Conservation (phyloP, 23 tunicate species). For the Styela plicata region DNA sequence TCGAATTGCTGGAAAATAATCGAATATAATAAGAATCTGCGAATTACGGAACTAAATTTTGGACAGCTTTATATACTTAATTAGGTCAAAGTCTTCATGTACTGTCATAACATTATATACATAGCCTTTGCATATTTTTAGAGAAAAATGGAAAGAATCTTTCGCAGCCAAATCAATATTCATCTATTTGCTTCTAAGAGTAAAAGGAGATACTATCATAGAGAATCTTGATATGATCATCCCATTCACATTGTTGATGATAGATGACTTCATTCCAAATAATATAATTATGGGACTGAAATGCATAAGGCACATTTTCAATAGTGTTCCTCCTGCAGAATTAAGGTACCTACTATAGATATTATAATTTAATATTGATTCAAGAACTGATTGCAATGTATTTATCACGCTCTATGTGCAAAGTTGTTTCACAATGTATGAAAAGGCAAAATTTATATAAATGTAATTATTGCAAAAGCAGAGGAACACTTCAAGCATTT, state of each 20-base stretch:
- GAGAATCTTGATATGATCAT: conserved; percentile 15
- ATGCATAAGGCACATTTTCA: conserved; percentile 13
- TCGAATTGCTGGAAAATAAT: too few relatives aligned
- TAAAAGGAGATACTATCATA: not conserved
- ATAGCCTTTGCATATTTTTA: not conserved
- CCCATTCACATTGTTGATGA: not conserved
- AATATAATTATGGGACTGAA: not conserved
- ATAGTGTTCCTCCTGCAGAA: conserved; percentile 8
- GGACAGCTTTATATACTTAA: too few relatives aligned
- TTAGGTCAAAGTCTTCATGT: too few relatives aligned
- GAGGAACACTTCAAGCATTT: too few relatives aligned
- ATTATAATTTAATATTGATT: not conserved
- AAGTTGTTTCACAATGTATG: too few relatives aligned
- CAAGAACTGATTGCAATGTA: too few relatives aligned
- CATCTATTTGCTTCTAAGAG: not conserved
- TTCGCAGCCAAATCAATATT: not conserved
- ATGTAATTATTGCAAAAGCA: too few relatives aligned
- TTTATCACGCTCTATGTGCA: too few relatives aligned
- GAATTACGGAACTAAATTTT: too few relatives aligned
- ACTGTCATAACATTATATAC: too few relatives aligned
- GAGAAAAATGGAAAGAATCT: conserved; percentile 27
- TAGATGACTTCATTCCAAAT: not conserved
- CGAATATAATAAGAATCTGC: too few relatives aligned
- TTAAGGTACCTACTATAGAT: conserved; percentile 15
- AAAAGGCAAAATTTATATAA: too few relatives aligned